Percentiles rank a stretch among this genome's conserved stretches.
Conservation (phyloP, 2,888 invertebrate species). For the Clistopyga incitator region DNA sequence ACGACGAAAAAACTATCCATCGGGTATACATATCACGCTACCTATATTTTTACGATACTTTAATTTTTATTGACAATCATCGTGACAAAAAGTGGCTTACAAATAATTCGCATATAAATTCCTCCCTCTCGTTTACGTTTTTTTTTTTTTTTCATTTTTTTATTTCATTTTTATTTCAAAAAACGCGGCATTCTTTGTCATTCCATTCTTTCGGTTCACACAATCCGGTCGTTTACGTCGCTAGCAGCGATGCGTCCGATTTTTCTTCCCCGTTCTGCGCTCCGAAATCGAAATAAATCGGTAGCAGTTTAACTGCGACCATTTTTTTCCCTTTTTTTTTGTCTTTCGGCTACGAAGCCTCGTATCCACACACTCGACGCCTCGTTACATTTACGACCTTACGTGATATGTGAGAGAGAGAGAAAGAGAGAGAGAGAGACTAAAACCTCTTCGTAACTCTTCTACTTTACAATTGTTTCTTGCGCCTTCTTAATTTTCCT, state of each 20-base stretch:
- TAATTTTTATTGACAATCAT: constrained; percentile 77
- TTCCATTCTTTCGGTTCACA: constrained; percentile 33
- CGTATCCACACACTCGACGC: constrained; percentile 13
- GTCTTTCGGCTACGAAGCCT: constrained; percentile 29
- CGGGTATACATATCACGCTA: constrained; percentile 62
- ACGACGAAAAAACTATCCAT: constrained; percentile 46
- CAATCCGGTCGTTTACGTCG: constrained; percentile 11
- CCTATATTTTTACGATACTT: constrained; percentile 61
- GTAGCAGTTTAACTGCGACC: constrained; percentile 28
- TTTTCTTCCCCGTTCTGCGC: constrained; percentile 15
- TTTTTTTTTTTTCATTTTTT: constrained; percentile 21
- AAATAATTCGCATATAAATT: constrained; percentile 73
- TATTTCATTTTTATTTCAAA: no score
- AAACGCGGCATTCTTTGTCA: constrained; percentile 44
- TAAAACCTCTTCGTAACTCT: constrained; percentile 51
- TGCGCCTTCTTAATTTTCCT: constrained; percentile 17
- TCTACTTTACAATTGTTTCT: constrained; percentile 61
- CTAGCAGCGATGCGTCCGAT: constrained; percentile 36
- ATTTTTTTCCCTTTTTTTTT: constrained; percentile 16
- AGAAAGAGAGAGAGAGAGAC: no score
- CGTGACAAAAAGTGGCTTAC: constrained; percentile 81
- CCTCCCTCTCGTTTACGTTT: constrained; percentile 61
- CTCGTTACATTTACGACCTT: constrained; percentile 55
- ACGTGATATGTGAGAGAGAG: constrained; percentile 67
- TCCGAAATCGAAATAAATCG: constrained; percentile 4